These are phyloP conservation scores for Saccostrea cuccullata DNA, from an alignment of 1,140 invertebrate genomes.

Conservation along the genomic window DNA sequence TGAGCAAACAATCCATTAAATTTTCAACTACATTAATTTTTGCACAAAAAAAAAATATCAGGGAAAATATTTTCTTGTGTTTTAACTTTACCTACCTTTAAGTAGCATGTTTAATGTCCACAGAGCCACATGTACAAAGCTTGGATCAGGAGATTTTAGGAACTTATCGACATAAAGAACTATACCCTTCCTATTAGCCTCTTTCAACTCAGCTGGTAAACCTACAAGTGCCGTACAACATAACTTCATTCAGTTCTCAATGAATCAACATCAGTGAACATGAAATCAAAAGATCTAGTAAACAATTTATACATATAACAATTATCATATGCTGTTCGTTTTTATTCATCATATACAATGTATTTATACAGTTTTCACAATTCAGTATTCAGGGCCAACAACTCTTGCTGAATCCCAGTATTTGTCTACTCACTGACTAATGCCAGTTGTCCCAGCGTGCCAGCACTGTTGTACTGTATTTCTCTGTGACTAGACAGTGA, in stretches of 20 bases:
- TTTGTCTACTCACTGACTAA: slow-evolving; percentile 61
- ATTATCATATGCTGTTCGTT: too few relatives aligned
- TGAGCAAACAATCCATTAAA: too few relatives aligned
- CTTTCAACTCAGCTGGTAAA: slow-evolving; percentile 60
- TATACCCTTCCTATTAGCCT: slow-evolving; percentile 62
- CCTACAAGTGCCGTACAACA: slow-evolving; percentile 48
- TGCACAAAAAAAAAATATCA: too few relatives aligned
- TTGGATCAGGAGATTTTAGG: slow-evolving; percentile 65
- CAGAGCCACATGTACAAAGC: slow-evolving; percentile 69
- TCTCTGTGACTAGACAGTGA: slow-evolving; percentile 65
- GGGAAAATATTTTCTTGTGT: too few relatives aligned
- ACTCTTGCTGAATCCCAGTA: not conserved
- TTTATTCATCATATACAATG: too few relatives aligned
- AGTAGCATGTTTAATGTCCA: slow-evolving; percentile 71
- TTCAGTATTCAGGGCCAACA: not conserved
- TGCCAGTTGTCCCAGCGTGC: slow-evolving; percentile 69
- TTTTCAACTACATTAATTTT: too few relatives aligned
- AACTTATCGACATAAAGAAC: slow-evolving; percentile 71
- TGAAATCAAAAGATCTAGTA: not conserved
- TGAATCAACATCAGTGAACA: not conserved
- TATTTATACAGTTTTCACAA: not conserved
- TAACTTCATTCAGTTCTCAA: not conserved
- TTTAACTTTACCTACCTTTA: slow-evolving; percentile 61
- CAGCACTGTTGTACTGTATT: slow-evolving; percentile 73
- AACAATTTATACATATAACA: too few relatives aligned